phyloP scores from a whole-genome alignment of 2,113 vertebrate species.

The Dicentrarchus labrax region DNA sequence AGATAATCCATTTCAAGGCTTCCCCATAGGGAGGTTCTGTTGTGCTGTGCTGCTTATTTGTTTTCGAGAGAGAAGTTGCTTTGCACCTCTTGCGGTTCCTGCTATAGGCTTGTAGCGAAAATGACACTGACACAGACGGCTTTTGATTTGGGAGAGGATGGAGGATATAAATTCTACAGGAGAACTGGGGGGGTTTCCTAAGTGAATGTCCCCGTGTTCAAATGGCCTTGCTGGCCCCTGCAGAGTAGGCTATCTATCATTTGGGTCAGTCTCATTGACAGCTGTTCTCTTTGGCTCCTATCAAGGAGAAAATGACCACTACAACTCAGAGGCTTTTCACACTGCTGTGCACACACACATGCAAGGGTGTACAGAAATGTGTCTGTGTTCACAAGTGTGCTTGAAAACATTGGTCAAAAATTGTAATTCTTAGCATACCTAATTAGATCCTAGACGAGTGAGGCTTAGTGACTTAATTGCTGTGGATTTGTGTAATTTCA shows the following conservation, averaged over 20 bases:
- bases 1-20: constrained; percentile 79
- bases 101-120: constrained; percentile 54
- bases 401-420: constrained; percentile 24
- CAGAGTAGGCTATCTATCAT: constrained; percentile 70
- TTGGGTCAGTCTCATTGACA: constrained; percentile 66
- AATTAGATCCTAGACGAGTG: constrained; percentile 26
- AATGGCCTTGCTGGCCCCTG: constrained; percentile 61
- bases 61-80: constrained; percentile 70
- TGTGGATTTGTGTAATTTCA: constrained; percentile 37
- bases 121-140: constrained; percentile 57
- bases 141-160: constrained; percentile 65
- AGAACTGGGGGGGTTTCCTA: constrained; percentile 48
- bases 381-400: neutral
- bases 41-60: constrained; percentile 76
- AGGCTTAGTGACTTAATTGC: constrained; percentile 37
- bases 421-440: constrained; percentile 8
- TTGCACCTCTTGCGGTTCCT: constrained; percentile 55
- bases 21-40: constrained; percentile 70
- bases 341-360: neutral
- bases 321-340: constrained; percentile 21
- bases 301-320: constrained; percentile 63
- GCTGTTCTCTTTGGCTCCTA: constrained; percentile 66
- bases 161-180: constrained; percentile 54
- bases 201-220: constrained; percentile 60
- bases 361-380: neutral